Percentiles rank a stretch among this genome's conserved stretches.
These are phyloP conservation scores for Centropyge bicolor DNA, from an alignment of 2,797 vertebrate genomes.

Conservation along the genomic window DNA sequence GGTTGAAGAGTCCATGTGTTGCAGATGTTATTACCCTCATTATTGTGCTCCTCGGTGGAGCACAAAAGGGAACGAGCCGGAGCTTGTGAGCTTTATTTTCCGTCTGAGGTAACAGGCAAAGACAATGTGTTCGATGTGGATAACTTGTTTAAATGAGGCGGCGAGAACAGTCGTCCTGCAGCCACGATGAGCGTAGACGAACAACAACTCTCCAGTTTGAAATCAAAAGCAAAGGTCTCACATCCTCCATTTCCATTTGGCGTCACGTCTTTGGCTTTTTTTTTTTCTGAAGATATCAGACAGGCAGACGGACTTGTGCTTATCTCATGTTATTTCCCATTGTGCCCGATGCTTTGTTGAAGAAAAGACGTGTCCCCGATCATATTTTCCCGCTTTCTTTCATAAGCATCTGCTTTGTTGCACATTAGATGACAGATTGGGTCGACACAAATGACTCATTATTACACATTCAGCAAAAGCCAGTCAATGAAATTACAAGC, in stretches of 20 bases:
- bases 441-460: constrained; percentile 41
- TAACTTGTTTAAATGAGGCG: not conserved
- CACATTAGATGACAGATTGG: constrained; percentile 33
- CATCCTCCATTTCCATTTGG: constrained; percentile 11
- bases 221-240: constrained; percentile 4
- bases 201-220: constrained; percentile 20
- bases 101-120: constrained; percentile 20
- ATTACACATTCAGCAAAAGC: constrained; percentile 47
- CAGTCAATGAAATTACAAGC: constrained; percentile 57
- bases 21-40: constrained; percentile 66
- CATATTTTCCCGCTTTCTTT: not conserved
- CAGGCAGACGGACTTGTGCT: not conserved
- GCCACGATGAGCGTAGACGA: not conserved
- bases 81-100: constrained; percentile 20
- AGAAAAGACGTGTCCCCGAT: not conserved
- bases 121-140: constrained; percentile 10
- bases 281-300: constrained; percentile 14
- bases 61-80: constrained; percentile 33
- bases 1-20: constrained; percentile 51
- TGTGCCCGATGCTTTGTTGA: not conserved
- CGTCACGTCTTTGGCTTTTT: constrained; percentile 3
- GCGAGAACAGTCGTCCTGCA: not conserved
- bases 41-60: constrained; percentile 52
- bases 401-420: constrained; percentile 23
- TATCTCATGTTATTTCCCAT: not conserved